Evolutionary conservation across 2,113 vertebrate species (phyloP).

Genomic region (Zootoca vivipara): DNA sequence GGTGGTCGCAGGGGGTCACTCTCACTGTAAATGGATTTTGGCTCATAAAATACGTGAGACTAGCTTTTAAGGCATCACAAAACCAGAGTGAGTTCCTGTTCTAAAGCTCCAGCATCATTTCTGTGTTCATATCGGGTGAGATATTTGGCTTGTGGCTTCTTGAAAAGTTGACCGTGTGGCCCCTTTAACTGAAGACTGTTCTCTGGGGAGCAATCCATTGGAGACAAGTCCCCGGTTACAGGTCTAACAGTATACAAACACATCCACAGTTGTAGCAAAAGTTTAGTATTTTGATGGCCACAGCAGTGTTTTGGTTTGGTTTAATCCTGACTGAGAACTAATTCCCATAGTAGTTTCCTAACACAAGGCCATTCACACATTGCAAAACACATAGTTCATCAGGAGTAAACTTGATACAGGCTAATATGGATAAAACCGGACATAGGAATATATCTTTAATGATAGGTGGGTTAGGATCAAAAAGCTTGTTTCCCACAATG

Average conservation of each 20-base stretch:
- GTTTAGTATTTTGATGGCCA: neutral
- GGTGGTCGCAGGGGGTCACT: constrained; percentile 72
- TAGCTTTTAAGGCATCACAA: constrained; percentile 75
- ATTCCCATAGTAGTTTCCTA: neutral
- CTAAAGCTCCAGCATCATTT: constrained; percentile 7
- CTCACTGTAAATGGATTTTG: constrained; percentile 75
- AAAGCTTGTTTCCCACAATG: neutral
- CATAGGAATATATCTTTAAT: neutral
- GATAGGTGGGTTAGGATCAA: neutral
- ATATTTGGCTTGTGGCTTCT: neutral
- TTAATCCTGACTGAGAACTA: neutral
- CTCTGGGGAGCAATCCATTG: neutral
- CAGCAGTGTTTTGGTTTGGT: neutral
- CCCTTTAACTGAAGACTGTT: neutral
- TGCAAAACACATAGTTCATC: neutral
- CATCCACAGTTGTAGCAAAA: neutral
- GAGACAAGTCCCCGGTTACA: neutral
- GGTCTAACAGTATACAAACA: neutral
- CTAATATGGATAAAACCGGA: neutral
- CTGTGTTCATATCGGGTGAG: constrained; percentile 8
- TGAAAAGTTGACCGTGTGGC: neutral
- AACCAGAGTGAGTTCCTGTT: constrained; percentile 62
- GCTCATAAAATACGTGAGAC: constrained; percentile 76
- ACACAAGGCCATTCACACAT: neutral
- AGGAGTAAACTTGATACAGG: neutral